Conservation (phyloP, 2,113 vertebrate species). For the Castor canadensis region DNA sequence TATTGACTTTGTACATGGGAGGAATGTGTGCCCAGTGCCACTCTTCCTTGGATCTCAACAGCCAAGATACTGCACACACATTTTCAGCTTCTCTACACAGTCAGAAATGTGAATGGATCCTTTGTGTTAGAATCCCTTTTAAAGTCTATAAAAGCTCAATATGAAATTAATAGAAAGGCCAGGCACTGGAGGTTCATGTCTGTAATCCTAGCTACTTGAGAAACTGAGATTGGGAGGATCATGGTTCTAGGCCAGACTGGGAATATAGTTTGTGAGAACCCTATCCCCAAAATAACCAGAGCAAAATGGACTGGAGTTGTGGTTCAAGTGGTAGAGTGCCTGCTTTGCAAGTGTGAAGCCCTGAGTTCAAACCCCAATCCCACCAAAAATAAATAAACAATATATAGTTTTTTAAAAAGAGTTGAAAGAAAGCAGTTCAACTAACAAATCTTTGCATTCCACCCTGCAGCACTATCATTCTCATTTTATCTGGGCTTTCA, state of each 20-base stretch:
- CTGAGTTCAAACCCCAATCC: too few species aligned
- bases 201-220: too few species aligned
- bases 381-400: too few species aligned
- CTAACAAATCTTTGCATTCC: background rate
- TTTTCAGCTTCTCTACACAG: background rate
- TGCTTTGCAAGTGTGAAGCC: too few species aligned
- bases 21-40: background rate
- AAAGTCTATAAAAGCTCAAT: background rate
- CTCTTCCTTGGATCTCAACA: background rate
- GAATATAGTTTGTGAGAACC: too few species aligned
- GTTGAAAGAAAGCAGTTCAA: background rate
- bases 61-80: background rate
- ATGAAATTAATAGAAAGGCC: constrained; percentile 30
- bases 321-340: too few species aligned
- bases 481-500: background rate
- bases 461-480: background rate
- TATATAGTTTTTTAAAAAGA: too few species aligned
- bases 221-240: too few species aligned
- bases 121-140: constrained; percentile 19
- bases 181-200: background rate
- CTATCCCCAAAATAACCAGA: too few species aligned
- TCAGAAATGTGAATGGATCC: background rate
- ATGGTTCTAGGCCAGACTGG: too few species aligned
- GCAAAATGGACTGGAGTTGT: too few species aligned
- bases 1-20: background rate